Percentiles rank a stretch among this genome's conserved stretches.
Conservation (phyloP, 2,888 invertebrate species). For the Zhengitettix transpicula region DNA sequence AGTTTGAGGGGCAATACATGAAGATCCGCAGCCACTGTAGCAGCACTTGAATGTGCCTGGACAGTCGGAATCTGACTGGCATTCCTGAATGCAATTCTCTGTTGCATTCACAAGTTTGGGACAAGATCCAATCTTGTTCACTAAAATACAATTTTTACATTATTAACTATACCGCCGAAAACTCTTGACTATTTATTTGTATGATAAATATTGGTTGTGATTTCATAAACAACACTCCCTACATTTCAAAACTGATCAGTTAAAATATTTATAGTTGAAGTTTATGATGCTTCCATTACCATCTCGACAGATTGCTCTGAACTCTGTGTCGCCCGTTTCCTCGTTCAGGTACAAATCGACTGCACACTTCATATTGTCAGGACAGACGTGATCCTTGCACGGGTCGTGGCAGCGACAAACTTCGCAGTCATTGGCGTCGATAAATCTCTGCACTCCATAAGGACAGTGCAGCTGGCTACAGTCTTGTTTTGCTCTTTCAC, state of each 20-base stretch:
- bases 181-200: too few species aligned
- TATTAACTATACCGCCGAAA: neutral
- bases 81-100: slow-evolving; percentile 49
- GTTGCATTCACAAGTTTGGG: slow-evolving; percentile 31
- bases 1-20: slow-evolving; percentile 42
- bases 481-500: slow-evolving; percentile 39
- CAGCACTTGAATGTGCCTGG: slow-evolving; percentile 67
- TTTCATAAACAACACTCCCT: too few species aligned
- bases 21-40: slow-evolving; percentile 53
- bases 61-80: slow-evolving; percentile 69
- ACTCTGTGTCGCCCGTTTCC: slow-evolving; percentile 24
- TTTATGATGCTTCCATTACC: slow-evolving; percentile 25
- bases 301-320: slow-evolving; percentile 44
- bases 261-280: too few species aligned
- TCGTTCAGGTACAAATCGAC: slow-evolving; percentile 35
- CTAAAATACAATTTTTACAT: slow-evolving; percentile 24
- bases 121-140: slow-evolving; percentile 51
- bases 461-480: slow-evolving; percentile 49
- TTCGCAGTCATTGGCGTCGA: slow-evolving; percentile 45
- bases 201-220: too few species aligned
- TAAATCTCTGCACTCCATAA: slow-evolving; percentile 48
- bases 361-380: slow-evolving; percentile 48
- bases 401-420: slow-evolving; percentile 62
- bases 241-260: too few species aligned
- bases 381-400: slow-evolving; percentile 43